phyloP scores from a whole-genome alignment of 2,888 invertebrate species.

The Pristionchus arcanus region DNA sequence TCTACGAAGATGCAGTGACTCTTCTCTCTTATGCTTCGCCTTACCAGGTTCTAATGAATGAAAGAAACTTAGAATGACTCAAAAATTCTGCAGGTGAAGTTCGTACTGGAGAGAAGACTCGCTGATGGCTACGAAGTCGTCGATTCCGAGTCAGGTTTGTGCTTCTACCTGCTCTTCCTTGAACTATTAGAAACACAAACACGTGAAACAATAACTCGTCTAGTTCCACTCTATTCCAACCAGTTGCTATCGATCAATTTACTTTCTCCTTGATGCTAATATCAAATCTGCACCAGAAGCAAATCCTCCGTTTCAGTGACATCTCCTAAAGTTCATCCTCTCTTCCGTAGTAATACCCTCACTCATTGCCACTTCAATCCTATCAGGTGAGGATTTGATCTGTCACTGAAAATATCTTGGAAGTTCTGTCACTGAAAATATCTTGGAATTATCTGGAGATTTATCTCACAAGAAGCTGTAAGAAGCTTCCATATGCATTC shows the following conservation, averaged over 20 bases:
- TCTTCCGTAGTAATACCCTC: constrained; percentile 71
- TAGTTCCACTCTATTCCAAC: neutral
- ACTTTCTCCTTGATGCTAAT: neutral
- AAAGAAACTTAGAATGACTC: neutral
- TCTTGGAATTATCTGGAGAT: constrained; percentile 51
- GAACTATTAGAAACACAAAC: neutral
- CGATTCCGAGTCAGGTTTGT: constrained; percentile 27
- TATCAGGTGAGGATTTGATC: constrained; percentile 51
- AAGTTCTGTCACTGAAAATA: constrained; percentile 17
- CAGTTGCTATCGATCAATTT: neutral
- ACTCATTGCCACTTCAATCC: constrained; percentile 71
- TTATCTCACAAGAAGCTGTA: no score
- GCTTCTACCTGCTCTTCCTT: neutral
- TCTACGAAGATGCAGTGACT: constrained; percentile 91
- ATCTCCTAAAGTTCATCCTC: constrained; percentile 60
- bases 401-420: constrained; percentile 47
- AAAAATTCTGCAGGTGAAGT: constrained; percentile 61
- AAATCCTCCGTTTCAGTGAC: constrained; percentile 7
- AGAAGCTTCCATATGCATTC: neutral
- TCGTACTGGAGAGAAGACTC: constrained; percentile 67
- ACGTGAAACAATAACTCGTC: neutral
- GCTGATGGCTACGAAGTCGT: constrained; percentile 55
- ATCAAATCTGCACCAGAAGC: neutral
- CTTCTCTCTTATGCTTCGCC: constrained; percentile 93
- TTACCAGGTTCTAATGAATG: constrained; percentile 85